Percentiles rank a stretch among this genome's conserved stretches.
These are phyloP conservation scores for Epinotia ramella DNA, from an alignment of 2,888 invertebrate species.

Conservation along the genomic window DNA sequence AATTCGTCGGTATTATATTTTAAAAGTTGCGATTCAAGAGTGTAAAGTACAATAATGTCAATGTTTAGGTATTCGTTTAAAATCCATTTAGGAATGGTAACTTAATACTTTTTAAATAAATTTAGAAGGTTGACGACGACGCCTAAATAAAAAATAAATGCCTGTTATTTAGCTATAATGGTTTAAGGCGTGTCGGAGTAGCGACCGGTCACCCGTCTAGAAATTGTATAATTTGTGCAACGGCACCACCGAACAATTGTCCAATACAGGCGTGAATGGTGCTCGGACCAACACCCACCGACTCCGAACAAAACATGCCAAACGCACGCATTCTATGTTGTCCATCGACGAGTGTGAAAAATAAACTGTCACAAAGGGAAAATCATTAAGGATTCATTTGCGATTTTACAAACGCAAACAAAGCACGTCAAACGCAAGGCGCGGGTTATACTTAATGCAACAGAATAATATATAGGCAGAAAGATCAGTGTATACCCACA, in stretches of 20 bases:
- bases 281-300: slow-evolving; percentile 72
- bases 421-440: slow-evolving; percentile 38
- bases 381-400: slow-evolving; percentile 57
- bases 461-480: slow-evolving; percentile 12
- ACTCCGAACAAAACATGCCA: slow-evolving; percentile 80
- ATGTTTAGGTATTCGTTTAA: not conserved
- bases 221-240: slow-evolving; percentile 75
- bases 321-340: slow-evolving; percentile 68
- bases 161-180: slow-evolving; percentile 26
- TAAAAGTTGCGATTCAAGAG: slow-evolving; percentile 22
- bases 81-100: not conserved
- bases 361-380: slow-evolving; percentile 67
- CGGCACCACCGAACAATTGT: slow-evolving; percentile 70
- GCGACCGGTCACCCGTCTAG: slow-evolving; percentile 67
- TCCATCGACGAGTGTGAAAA: slow-evolving; percentile 69
- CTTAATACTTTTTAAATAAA: not conserved
- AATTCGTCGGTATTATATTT: slow-evolving; percentile 37
- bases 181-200: slow-evolving; percentile 51
- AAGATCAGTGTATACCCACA: not conserved
- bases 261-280: slow-evolving; percentile 68
- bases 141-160: not conserved
- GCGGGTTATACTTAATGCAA: not conserved
- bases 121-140: not conserved
- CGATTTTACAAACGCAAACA: slow-evolving; percentile 45
- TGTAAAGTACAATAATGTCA: not conserved